Evolutionary conservation across 2,113 vertebrate genomes (phyloP).

Genomic region (Cathartes aura): DNA sequence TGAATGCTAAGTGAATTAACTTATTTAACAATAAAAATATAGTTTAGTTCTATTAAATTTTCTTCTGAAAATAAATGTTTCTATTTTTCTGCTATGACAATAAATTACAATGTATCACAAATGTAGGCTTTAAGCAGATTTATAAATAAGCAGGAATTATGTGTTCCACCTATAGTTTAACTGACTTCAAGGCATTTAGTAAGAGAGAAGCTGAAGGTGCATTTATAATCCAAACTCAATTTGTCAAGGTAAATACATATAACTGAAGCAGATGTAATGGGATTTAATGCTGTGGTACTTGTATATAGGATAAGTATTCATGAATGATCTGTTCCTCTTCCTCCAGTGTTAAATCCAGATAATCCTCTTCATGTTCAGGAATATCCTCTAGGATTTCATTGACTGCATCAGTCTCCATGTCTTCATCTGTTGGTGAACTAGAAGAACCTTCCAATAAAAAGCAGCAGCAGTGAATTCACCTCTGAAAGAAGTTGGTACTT

Average conservation of each 20-base stretch:
- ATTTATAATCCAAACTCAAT: constrained; percentile 30
- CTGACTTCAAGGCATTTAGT: constrained; percentile 49
- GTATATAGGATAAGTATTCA: constrained; percentile 82
- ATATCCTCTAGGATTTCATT: constrained; percentile 93
- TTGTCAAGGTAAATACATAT: constrained; percentile 22
- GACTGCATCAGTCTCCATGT: constrained; percentile 86
- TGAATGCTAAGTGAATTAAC: constrained; percentile 28
- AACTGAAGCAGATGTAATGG: constrained; percentile 6
- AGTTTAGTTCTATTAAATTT: constrained; percentile 70
- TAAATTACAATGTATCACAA: constrained; percentile 55
- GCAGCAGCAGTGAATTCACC: not conserved
- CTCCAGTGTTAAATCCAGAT: constrained; percentile 93
- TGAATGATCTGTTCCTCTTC: constrained; percentile 88
- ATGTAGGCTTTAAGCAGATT: constrained; percentile 41
- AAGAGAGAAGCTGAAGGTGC: constrained; percentile 47
- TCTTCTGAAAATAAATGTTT: constrained; percentile 69
- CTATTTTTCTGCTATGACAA: constrained; percentile 57
- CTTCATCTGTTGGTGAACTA: constrained; percentile 75
- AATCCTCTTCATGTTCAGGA: constrained; percentile 93
- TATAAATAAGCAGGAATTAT: constrained; percentile 60
- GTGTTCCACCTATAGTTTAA: not conserved
- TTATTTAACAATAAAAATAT: constrained; percentile 65
- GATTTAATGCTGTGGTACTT: constrained; percentile 53
- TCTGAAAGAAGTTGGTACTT: not conserved
- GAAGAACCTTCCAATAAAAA: constrained; percentile 73